phyloP scores from a whole-genome alignment of 2,113 vertebrate species.

The Gavialis gangeticus region DNA sequence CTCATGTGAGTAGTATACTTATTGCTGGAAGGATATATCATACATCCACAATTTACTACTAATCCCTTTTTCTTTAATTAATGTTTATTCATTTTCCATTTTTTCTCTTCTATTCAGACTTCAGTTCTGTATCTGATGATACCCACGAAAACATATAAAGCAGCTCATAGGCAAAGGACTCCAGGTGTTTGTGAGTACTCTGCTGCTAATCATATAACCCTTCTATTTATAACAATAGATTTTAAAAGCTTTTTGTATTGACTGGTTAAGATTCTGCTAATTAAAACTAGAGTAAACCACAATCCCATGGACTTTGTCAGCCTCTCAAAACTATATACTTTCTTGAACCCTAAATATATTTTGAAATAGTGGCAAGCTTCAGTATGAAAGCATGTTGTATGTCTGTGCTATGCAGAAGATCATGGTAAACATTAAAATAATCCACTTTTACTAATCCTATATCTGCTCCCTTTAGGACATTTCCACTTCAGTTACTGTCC shows the following conservation, averaged over 20 bases:
- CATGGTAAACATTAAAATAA: neutral
- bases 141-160: slow-evolving; percentile 27
- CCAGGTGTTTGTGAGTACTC: neutral
- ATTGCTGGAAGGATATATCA: neutral
- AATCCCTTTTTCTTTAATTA: neutral
- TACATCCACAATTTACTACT: neutral
- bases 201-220: neutral
- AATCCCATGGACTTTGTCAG: neutral
- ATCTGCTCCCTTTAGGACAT: neutral
- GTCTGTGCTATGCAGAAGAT: neutral
- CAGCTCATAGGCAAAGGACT: slow-evolving; percentile 25
- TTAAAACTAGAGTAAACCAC: slow-evolving; percentile 38
- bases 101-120: neutral
- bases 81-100: neutral
- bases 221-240: slow-evolving; percentile 29
- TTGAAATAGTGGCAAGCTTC: neutral
- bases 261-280: slow-evolving; percentile 28
- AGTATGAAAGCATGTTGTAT: neutral
- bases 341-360: neutral
- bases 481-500: neutral
- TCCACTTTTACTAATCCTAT: neutral
- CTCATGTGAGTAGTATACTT: neutral
- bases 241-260: neutral
- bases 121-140: neutral
- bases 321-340: neutral